Base-by-base conservation (phyloP, 1,140 invertebrate genomes). In the Proctacanthus coquilletti region DNA sequence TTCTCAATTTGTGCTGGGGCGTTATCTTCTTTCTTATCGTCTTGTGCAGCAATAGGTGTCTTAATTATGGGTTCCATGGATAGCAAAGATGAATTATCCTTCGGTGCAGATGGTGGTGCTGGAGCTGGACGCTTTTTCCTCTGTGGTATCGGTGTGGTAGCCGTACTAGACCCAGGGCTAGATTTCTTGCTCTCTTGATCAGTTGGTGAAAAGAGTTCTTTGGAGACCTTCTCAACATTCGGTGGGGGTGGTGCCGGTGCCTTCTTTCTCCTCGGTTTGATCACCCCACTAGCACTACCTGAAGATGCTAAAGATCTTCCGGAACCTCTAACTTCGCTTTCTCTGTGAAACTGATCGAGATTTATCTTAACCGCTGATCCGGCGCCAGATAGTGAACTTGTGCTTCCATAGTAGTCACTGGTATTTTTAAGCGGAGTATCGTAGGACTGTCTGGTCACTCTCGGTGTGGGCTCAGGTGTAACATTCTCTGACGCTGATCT, bases 111-210 rank as follows among this genome's bases (percentile, higher is more conserved):
- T 2, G 77, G 77, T 35, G 78, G 78, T 18, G 68, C 69, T 2
- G 79, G 78, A 3, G 79, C 77, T 2, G 67, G 72, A 40, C 76
- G 74, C 49, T 78, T 80, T 48, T 80, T 80, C 27, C 70, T 63
- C n/a, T 49, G 38, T 4, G 43, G 41, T 29, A 45, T 53, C 5
- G 62, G 60, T 4, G 62, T 63, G 11, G 53, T 38, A 1, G 42
- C 40, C 10, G 33, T 45, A 25, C 43, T 43, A 2, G 36, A 40
- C 41, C 38, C 34, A n/a, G 55, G 52, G 20, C 57, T 57, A 10
- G 65, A 66, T 44, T 62, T 62, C 44, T 65, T 44, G 45, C 59
- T 62, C 2, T 53, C 49, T 9, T 8, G 14, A 29, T 17, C 29
- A 36, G 3, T 13, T 9, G 36, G 23, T 10, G 40, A 21, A 20